These are phyloP conservation scores for Ectemnius cavifrons DNA, from an alignment of 2,888 invertebrate species.

Conservation along the genomic window DNA sequence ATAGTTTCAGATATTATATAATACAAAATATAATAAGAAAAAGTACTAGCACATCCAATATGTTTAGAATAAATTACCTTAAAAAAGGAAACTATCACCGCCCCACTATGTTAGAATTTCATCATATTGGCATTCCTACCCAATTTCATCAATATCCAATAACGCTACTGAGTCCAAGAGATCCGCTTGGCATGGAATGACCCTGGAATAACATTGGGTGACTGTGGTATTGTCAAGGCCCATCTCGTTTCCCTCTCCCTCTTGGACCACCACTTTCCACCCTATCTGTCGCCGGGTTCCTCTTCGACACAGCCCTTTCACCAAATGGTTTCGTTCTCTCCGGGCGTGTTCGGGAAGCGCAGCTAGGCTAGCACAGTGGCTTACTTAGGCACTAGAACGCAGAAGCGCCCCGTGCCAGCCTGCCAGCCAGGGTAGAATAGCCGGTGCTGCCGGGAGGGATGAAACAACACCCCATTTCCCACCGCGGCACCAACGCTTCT, in stretches of 20 bases:
- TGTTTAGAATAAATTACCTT: no score
- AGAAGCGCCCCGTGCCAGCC: constrained; percentile 24
- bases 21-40: no score
- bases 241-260: constrained; percentile 38
- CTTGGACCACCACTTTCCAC: constrained; percentile 9
- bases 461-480: constrained; percentile 75
- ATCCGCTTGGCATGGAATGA: no score
- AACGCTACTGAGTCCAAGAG: no score
- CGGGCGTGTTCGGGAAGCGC: constrained; percentile 35
- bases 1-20: no score
- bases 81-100: no score
- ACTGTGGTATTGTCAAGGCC: constrained; percentile 75
- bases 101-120: no score
- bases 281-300: constrained; percentile 15
- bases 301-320: neutral
- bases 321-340: constrained; percentile 39
- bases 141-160: no score
- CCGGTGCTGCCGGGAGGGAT: constrained; percentile 65
- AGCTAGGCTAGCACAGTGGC: constrained; percentile 64
- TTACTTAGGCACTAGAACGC: constrained; percentile 56
- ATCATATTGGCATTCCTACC: no score
- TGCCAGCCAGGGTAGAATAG: constrained; percentile 48
- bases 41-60: no score
- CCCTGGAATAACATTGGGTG: constrained; percentile 74
- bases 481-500: constrained; percentile 46